Conservation (phyloP, 2,888 invertebrate species). For the Leucophora obtusa region DNA sequence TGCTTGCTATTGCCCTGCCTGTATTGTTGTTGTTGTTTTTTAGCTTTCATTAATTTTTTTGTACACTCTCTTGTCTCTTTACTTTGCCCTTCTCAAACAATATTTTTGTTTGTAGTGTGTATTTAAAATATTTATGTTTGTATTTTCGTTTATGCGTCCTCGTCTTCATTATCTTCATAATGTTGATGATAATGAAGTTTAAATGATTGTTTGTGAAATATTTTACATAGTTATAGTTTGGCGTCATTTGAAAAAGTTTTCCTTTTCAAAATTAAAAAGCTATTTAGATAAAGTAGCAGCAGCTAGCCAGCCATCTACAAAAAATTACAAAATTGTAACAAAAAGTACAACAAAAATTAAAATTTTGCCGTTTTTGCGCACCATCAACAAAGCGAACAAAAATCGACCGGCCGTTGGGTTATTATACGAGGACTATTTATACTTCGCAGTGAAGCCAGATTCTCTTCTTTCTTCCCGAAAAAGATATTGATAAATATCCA, state of each 20-base stretch:
- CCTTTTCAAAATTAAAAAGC: constrained; percentile 1
- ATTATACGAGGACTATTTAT: constrained; percentile 39
- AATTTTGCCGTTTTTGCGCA: constrained; percentile 48
- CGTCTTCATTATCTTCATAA: constrained; percentile 7
- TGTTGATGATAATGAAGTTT: constrained; percentile 44
- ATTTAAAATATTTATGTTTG: constrained; percentile 9
- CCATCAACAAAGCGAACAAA: constrained; percentile 53
- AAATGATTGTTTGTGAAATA: constrained; percentile 16
- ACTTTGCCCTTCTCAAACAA: constrained; percentile 43
- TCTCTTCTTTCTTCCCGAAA: not conserved
- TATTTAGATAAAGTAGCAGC: constrained; percentile 18
- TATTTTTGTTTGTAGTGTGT: constrained; percentile 1
- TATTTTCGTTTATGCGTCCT: constrained; percentile 11
- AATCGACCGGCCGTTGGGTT: constrained; percentile 52
- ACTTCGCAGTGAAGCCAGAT: constrained; percentile 35
- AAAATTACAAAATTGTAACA: constrained; percentile 13
- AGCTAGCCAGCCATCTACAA: constrained; percentile 6
- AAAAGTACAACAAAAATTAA: constrained; percentile 15
- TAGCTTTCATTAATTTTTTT: constrained; percentile 23
- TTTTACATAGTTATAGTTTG: constrained; percentile 16
- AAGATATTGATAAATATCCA: too few species aligned
- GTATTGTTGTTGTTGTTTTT: constrained; percentile 33
- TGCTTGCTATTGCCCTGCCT: constrained; percentile 48
- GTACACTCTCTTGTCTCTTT: constrained; percentile 43
- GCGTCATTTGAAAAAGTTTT: constrained; percentile 32